Conservation (phyloP, 1,140 invertebrate genomes). For the Drosophila subobscura region DNA sequence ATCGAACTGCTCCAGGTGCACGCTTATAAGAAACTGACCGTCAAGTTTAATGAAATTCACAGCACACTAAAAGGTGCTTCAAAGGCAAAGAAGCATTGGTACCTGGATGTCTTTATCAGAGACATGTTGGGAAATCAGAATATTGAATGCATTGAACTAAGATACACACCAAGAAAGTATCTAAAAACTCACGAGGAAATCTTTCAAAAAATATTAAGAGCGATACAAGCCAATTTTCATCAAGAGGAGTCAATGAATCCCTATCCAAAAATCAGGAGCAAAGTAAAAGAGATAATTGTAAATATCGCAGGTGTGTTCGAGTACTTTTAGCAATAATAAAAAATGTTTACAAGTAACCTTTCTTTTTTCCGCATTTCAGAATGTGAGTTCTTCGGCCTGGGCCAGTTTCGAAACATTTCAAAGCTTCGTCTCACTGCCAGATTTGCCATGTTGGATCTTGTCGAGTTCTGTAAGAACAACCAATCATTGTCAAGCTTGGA, state of each 20-base stretch:
- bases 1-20: background rate
- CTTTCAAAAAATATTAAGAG: conserved; percentile 10
- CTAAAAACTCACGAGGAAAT: background rate
- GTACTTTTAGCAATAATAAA: background rate
- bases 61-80: background rate
- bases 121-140: conserved; percentile 5
- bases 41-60: conserved; percentile 12
- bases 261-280: background rate
- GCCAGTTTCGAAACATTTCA: conserved; percentile 1
- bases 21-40: background rate
- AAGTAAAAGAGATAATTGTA: conserved; percentile 8
- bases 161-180: background rate
- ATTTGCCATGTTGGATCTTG: conserved; percentile 15
- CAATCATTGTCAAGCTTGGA: conserved; percentile 3
- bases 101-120: conserved; percentile 1
- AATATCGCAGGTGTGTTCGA: conserved; percentile 2
- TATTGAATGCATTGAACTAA: background rate
- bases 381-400: background rate
- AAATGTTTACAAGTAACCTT: background rate
- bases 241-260: background rate
- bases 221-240: background rate
- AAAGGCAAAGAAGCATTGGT: background rate
- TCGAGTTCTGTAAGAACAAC: conserved; percentile 15
- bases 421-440: conserved; percentile 11
- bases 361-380: conserved; percentile 1